Evolutionary conservation across 2,113 vertebrate genomes (phyloP).

Genomic region (Ctenodactylus gundi): DNA sequence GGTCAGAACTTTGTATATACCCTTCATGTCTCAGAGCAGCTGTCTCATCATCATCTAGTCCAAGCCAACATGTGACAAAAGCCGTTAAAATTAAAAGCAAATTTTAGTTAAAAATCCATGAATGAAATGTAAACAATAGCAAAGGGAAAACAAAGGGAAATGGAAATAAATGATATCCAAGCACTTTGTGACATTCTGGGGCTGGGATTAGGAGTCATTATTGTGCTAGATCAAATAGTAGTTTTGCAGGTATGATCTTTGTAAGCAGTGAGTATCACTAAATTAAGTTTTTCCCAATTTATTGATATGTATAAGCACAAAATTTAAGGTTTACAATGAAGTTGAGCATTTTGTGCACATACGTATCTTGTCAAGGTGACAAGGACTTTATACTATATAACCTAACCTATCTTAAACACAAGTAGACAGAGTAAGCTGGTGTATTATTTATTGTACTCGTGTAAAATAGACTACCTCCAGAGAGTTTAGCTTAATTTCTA

Average conservation of each 20-base stretch:
- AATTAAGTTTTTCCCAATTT: conserved; percentile 38
- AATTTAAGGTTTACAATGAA: too few relatives aligned
- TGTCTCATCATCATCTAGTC: neutral
- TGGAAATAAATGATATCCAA: neutral
- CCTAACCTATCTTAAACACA: neutral
- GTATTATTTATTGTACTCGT: neutral
- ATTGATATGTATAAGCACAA: too few relatives aligned
- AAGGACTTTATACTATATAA: too few relatives aligned
- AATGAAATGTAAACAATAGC: neutral
- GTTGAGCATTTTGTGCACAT: too few relatives aligned
- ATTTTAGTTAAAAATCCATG: neutral
- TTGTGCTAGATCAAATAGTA: neutral
- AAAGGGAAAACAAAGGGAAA: conserved; percentile 19
- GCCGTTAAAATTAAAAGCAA: neutral
- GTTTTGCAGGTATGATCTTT: neutral
- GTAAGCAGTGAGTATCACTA: neutral
- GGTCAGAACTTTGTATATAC: neutral
- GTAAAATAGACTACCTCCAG: neutral
- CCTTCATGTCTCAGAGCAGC: neutral
- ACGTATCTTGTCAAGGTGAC: too few relatives aligned
- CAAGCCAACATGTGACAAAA: neutral
- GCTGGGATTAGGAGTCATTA: neutral
- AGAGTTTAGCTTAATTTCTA: neutral
- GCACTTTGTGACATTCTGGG: neutral
- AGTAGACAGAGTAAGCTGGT: neutral